Base-by-base conservation (phyloP, 2,888 invertebrate genomes). In the Sialis lutaria region DNA sequence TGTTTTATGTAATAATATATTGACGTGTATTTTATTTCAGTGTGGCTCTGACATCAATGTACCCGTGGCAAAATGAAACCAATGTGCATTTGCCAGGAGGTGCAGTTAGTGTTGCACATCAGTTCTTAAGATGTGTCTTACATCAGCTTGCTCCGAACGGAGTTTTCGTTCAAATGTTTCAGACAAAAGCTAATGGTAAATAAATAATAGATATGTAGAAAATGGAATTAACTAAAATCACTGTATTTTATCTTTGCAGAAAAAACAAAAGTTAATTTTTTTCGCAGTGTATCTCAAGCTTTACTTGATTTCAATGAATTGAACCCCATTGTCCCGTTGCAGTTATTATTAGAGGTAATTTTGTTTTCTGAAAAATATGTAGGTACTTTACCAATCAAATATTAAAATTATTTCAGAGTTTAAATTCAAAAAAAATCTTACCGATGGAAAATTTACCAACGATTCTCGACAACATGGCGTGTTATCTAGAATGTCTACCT, bases 101-200 rank as follows among this genome's bases (percentile, higher is more conserved):
- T 60, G 89, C 90, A 4, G 82, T 90, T 52, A 92, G 91, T 60
- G 93, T 97, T 32, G 96, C 96, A 22, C 84, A 93, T 62, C 98
- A 98, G 68, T 95, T 97, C 69, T 72, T 98, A 50, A 79, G 98
- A 55, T 97, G 96, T 62, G 87, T 92, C 50, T 73, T 98, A 47
- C 97, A 98, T 62, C 95, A 97, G 67, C 71, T 98, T 47, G 92
- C 96, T 1, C 93, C 95, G 0, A 93, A 97, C 65, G 93, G 95
- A 53, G 87, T 98, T 50, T 97, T 97, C 64, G 74, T 89, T 53
- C 96, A 97, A 69, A 80, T 98, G 61, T 95, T 97, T 64, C 82
- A 91, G 64, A 89, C 89, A 9, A 79, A 86, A 58, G 81, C 87
- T 50, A 84, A 85, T 53, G 86, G 90, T 89, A 64, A 58, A 48